Evolutionary conservation across 1,140 invertebrate genomes (phyloP).

Genomic region (Aphelinus certus): DNA sequence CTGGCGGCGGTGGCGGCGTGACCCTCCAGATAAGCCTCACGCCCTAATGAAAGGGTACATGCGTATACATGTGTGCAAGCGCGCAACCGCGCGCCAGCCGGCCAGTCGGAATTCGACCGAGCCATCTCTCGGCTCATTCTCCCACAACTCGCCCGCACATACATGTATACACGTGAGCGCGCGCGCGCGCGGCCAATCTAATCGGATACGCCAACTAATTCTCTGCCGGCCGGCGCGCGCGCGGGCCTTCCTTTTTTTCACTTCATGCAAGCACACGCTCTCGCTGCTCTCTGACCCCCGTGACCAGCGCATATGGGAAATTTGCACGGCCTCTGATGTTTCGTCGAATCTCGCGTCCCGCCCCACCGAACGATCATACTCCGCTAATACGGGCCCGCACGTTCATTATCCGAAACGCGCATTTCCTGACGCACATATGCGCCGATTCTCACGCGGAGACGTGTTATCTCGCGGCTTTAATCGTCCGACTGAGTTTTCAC

Average conservation of each 20-base stretch:
- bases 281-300: too few species aligned
- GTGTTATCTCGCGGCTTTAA: too few species aligned
- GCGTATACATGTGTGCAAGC: conserved; percentile 37
- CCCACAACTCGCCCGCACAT: conserved; percentile 26
- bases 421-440: too few species aligned
- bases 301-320: too few species aligned
- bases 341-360: too few species aligned
- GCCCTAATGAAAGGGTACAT: conserved; percentile 66
- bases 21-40: conserved; percentile 65
- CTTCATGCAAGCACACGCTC: too few species aligned
- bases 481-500: too few species aligned
- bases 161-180: background rate
- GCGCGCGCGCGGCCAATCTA: background rate
- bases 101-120: conserved; percentile 23
- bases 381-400: too few species aligned
- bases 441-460: too few species aligned
- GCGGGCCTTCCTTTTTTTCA: conserved; percentile 15
- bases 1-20: conserved; percentile 52
- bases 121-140: conserved; percentile 5
- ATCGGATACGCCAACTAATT: conserved; percentile 30
- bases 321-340: too few species aligned
- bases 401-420: too few species aligned
- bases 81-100: background rate
- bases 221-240: background rate
- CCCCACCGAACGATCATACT: too few species aligned